Percentiles rank a stretch among this genome's conserved stretches.
Conservation (phyloP, 2,113 vertebrate genomes). For the Chlorodrepanis virens region DNA sequence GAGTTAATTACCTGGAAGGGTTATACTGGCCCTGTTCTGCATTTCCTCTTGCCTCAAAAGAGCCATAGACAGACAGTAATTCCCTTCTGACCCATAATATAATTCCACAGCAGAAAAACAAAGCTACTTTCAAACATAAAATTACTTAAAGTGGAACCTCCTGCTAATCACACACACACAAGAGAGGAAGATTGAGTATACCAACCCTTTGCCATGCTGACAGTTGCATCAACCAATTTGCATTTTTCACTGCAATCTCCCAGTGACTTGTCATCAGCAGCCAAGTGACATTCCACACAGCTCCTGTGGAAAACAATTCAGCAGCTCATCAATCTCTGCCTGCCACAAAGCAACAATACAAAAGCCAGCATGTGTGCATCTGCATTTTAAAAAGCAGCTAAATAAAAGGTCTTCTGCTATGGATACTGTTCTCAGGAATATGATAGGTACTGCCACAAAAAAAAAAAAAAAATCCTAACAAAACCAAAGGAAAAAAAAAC, state of each 20-base stretch:
- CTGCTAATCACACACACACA: background rate
- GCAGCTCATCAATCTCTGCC: constrained; percentile 47
- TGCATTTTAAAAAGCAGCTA: constrained; percentile 38
- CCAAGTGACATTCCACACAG: constrained; percentile 93
- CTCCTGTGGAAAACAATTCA: constrained; percentile 77
- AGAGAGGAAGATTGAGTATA: background rate
- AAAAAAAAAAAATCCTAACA: background rate
- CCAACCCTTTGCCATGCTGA: constrained; percentile 83
- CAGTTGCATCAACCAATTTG: constrained; percentile 74
- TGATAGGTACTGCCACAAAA: constrained; percentile 47
- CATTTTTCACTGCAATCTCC: constrained; percentile 84
- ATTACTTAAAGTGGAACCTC: background rate
- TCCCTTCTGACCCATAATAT: background rate
- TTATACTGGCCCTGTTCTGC: background rate
- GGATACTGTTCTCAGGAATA: constrained; percentile 19
- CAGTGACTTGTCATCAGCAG: constrained; percentile 64
- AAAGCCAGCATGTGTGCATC: background rate
- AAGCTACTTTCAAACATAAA: constrained; percentile 10
- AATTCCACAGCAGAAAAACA: background rate
- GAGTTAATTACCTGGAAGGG: background rate
- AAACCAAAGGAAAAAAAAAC: background rate
- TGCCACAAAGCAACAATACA: background rate
- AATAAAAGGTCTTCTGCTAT: constrained; percentile 34
- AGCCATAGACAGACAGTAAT: background rate
- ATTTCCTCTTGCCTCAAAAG: background rate